phyloP scores from a whole-genome alignment of 2,888 invertebrate genomes.

The Polydrusus cervinus region DNA sequence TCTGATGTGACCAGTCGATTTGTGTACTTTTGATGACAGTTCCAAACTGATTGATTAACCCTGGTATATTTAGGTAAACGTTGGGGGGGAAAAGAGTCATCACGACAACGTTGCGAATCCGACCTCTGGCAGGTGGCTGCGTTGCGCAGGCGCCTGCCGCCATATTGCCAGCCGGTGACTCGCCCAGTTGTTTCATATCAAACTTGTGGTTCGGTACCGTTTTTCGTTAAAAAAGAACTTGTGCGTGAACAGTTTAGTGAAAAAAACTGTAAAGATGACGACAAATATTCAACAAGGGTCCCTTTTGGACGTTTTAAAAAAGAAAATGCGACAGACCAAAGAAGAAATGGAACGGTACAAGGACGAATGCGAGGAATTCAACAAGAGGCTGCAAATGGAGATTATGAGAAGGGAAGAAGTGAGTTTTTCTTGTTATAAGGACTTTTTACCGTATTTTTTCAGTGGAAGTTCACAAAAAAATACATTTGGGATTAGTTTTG shows the following conservation, averaged over 20 bases:
- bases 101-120: conserved; percentile 33
- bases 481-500: background rate
- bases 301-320: conserved; percentile 97
- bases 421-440: conserved; percentile 72
- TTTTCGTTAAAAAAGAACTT: conserved; percentile 36
- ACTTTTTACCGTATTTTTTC: conserved; percentile 20
- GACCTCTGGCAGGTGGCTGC: conserved; percentile 61
- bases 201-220: conserved; percentile 41
- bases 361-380: conserved; percentile 97
- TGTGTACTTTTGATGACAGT: background rate
- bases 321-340: conserved; percentile 99
- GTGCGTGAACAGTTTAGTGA: conserved; percentile 45
- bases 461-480: conserved; percentile 1
- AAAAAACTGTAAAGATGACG: conserved; percentile 79
- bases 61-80: background rate
- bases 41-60: background rate
- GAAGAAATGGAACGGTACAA: conserved; percentile 99
- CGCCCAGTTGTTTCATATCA: conserved; percentile 67
- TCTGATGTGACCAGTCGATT: too few species aligned
- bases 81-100: background rate
- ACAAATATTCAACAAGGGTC: conserved; percentile 93
- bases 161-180: conserved; percentile 69
- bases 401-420: conserved; percentile 98
- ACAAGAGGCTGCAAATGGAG: conserved; percentile 96
- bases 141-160: conserved; percentile 65